Evolutionary conservation across 2,888 invertebrate species (phyloP), one percentile per base, ranked within the genome.

Genomic region (Harpalus rufipes): DNA sequence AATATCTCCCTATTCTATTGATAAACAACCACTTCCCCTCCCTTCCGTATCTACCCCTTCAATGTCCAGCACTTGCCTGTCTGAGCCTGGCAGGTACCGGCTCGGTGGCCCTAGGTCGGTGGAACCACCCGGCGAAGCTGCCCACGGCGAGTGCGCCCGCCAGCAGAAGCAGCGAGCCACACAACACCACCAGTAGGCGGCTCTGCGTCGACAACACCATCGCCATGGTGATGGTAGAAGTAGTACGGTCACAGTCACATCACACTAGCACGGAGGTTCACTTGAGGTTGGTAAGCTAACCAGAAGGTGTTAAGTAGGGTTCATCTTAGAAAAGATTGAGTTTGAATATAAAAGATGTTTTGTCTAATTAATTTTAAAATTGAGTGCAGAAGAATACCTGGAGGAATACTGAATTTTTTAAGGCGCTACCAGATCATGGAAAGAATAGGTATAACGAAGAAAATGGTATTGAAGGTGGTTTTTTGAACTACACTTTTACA

Each of bases 181-280:
- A 91, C 88, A 94, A 91, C 87, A 93, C 93, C 88, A 92, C 92
- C 87, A 94, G 92, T 88, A 94, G 89, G 86, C 93, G 90, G 92
- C 93, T 92, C 93, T 93, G 93, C 90, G 93, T 92, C 86, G 94
- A 94, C 88, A 94, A 92, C 89, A 94, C 94, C 93, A 94, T 94
- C 87, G 94, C 94, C 94, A 94, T 94, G 25, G 56, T 59, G 72
- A 39, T 59, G 72, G 84, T 85, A 86, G 83, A 85, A 85, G 51
- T 1, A 8, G 72, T 32, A 10, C 44, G 16, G 44, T n/a, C 44
- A 74, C 41, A 44, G 72, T 74, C 72, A 74, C 72, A 74, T 74
- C 1, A 12, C 72, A 41, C 44, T 51, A 8, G 12, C 44, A 51
- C 44, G 2, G 44, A 12, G 44, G 2, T 51, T 51, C 10, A 12